Percentiles rank a stretch among this genome's conserved stretches.
Conservation (phyloP, 1,140 invertebrate species). For the Papilio aristodemus region DNA sequence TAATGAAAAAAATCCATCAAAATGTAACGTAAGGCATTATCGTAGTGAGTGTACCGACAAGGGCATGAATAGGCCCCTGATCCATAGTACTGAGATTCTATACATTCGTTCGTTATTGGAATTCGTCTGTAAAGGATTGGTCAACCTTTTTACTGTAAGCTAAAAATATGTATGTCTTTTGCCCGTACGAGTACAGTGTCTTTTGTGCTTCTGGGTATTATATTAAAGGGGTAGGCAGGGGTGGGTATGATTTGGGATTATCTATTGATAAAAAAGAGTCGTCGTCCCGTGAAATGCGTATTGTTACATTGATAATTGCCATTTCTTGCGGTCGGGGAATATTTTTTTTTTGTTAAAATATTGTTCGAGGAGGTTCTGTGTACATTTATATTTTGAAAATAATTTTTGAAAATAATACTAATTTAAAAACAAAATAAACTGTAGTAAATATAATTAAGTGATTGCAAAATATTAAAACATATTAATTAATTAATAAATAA, state of each 20-base stretch:
- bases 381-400: neutral
- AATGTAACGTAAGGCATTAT: conserved; percentile 40
- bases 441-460: too few species aligned
- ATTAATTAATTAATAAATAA: too few species aligned
- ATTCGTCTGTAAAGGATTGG: conserved; percentile 66
- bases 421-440: too few species aligned
- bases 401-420: too few species aligned
- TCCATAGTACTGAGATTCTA: conserved; percentile 51
- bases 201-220: conserved; percentile 31
- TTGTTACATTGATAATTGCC: conserved; percentile 30
- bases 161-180: conserved; percentile 17
- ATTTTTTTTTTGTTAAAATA: neutral
- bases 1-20: conserved; percentile 38
- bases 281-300: conserved; percentile 19
- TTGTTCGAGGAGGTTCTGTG: neutral
- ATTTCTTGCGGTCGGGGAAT: neutral
- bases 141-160: conserved; percentile 61
- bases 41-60: conserved; percentile 45
- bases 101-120: conserved; percentile 66
- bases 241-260: conserved; percentile 21
- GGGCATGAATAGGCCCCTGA: conserved; percentile 53
- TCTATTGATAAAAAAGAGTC: conserved; percentile 22
- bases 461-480: too few species aligned
- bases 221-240: conserved; percentile 19
- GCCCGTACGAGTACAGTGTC: conserved; percentile 31